phyloP scores from a whole-genome alignment of 2,113 vertebrate genomes.

The Myodes glareolus region DNA sequence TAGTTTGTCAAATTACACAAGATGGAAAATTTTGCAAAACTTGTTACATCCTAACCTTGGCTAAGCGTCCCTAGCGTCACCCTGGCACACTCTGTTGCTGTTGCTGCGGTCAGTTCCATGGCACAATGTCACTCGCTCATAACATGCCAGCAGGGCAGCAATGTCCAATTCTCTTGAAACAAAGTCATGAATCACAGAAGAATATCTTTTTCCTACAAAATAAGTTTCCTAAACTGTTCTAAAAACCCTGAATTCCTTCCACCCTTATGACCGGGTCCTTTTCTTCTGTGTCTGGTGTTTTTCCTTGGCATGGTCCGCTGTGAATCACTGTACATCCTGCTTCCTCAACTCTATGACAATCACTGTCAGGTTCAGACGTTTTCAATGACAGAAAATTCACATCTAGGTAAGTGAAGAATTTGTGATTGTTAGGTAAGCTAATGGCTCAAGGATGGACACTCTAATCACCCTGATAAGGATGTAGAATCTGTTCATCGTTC shows the following conservation, averaged over 20 bases:
- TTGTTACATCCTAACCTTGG: fast-evolving
- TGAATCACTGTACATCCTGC: fast-evolving
- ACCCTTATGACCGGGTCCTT: not conserved
- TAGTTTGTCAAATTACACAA: not conserved
- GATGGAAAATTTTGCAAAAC: not conserved
- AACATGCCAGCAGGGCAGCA: not conserved
- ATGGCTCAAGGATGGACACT: no score
- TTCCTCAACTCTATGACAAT: not conserved
- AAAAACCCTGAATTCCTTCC: not conserved
- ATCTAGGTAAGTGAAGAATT: not conserved
- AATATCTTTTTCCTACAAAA: slow-evolving; percentile 10
- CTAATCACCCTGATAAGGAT: fast-evolving
- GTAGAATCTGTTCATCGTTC: fast-evolving
- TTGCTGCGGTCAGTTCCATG: not conserved
- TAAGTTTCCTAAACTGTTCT: not conserved
- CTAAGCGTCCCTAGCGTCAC: not conserved
- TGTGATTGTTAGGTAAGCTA: no score
- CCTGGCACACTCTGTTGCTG: fast-evolving
- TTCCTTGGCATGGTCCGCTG: not conserved
- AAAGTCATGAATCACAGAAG: not conserved
- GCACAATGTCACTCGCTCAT: not conserved
- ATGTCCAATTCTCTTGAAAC: not conserved
- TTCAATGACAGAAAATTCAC: not conserved
- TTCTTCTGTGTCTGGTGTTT: not conserved
- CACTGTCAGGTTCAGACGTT: not conserved